Base-by-base conservation (phyloP, 2,113 vertebrate genomes). In the Etheostoma cragini region DNA sequence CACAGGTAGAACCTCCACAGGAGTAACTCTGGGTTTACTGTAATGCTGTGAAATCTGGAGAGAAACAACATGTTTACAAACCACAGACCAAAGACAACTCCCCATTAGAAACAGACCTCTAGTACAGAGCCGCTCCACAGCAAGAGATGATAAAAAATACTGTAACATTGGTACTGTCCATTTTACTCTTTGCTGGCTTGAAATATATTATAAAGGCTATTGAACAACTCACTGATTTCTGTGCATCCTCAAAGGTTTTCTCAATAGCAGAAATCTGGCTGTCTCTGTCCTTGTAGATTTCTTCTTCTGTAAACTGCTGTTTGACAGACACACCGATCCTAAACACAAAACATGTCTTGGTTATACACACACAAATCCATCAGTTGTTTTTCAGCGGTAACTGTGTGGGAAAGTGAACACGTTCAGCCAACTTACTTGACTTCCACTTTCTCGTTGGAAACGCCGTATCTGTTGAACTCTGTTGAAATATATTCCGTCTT, bases 401-500 rank as follows among this genome's bases (percentile, higher is more conserved):
- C n/a, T 11, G 2, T 11, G 38, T 42, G 38, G 38, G 10, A 58
- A 47, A 10, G 19, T 19, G 3, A 78, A 66, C 13, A 12, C 13
- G 33, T 30, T 3, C 1, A 19, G 33, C 14, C 5, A 30, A 87
- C 89, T 84, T 90, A 98, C 97, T 98, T 98, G 92, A 98, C 97
- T 93, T 98, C 97, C 16, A 97, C 97, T 89, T 98, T 98, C 94
- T 98, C 97, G 1, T 98, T 98, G 81, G 96, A 98, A 65, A 98
- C 95, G 0, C 97, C 97, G 0, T 98, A 98, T 94, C 97, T 94
- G 90, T 98, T 98, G 83, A 98, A 98, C 88, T 98, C 97, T 0
- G 97, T 98, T 60, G 97, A 98, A 88, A 98, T 98, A 83, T 98
- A 98, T 85, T 98, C 97, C 0, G 97, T 98, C 89, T 98, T 98